Base-by-base conservation (phyloP, 2,888 invertebrate species). In the Luffia ferchaultella region DNA sequence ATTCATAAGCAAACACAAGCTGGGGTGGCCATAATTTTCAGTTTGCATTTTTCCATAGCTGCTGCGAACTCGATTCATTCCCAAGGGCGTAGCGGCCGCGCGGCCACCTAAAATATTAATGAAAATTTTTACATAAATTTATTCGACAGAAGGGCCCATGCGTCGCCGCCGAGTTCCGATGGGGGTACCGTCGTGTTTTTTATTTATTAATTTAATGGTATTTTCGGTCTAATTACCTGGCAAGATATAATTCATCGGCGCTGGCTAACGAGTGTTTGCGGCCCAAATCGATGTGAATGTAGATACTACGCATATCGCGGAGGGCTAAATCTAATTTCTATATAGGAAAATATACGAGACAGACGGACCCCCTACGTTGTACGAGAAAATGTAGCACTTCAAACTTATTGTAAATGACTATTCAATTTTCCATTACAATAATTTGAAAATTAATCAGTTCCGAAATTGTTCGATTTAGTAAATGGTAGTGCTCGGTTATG, bases 71-170 rank as follows among this genome's bases (percentile, higher is more conserved):
- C 79, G 78, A 78, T 78, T 66, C 72, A 72, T 70, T 82, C 82
- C 83, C 82, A 76, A 73, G 82, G 83, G 82, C 79, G 45, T 69
- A 67, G 61, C 76, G 79, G 73, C 71, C 78, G 68, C 30, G 68
- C 76, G 76, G 78, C 76, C 77, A 79, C 52, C 79, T 75, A 80
- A 82, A 83, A 83, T 83, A 83, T 82, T 82, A 83, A 83, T 83
- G 83, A 83, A 83, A 83, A 76, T 79, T 83, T 83, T 82, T 83
- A 82, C 83, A 83, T 83, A 83, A 83, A 83, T 83, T 83, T 83
- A 83, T 83, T 77, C 78, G 76, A 73, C 70, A 73, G 77, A 78
- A 79, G 80, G 82, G 72, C 72, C 73, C 69, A 70, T 64, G 70
- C 73, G 70, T 71, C 72, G 70, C 68, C 67, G 50, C 61, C 65